Conservation (phyloP, 2,113 vertebrate genomes). For the Zootoca vivipara region DNA sequence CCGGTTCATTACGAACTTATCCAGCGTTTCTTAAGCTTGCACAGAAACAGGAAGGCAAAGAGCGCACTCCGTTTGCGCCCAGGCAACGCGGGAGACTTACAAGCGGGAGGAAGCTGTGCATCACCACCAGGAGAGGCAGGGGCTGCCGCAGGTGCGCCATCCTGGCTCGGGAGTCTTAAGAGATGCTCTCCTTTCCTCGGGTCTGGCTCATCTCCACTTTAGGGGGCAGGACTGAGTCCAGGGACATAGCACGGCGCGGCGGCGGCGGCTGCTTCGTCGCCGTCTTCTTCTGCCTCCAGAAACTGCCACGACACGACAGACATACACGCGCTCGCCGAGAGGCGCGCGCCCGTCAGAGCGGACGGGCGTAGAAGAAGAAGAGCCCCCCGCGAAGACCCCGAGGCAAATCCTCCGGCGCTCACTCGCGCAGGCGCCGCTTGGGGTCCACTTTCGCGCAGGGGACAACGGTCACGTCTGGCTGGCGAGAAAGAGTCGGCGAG, state of each 20-base stretch:
- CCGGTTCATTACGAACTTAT: background rate
- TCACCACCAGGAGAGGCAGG: slow-evolving; percentile 76
- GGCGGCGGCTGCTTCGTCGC: slow-evolving; percentile 1
- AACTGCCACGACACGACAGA: no score
- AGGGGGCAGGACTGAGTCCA: slow-evolving; percentile 65
- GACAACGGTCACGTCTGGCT: background rate
- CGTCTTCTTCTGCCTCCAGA: background rate
- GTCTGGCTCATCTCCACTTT: slow-evolving; percentile 81
- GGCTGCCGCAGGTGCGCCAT: slow-evolving; percentile 85
- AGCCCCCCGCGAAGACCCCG: background rate
- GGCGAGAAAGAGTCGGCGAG: background rate
- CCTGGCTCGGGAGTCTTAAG: slow-evolving; percentile 75
- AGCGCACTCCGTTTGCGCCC: background rate
- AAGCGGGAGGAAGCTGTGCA: slow-evolving; percentile 87
- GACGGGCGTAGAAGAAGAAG: no score
- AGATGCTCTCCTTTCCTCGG: slow-evolving; percentile 74
- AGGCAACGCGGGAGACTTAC: slow-evolving; percentile 76
- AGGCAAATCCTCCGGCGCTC: background rate
- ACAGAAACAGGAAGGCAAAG: background rate
- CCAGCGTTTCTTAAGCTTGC: background rate
- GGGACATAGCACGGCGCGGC: slow-evolving; percentile 68
- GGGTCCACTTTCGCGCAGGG: background rate
- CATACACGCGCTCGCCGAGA: background rate
- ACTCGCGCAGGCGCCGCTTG: background rate
- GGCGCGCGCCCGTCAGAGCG: background rate